Evolutionary conservation across 2,113 vertebrate genomes (phyloP).

Genomic region (Tychaedon coryphoeus): DNA sequence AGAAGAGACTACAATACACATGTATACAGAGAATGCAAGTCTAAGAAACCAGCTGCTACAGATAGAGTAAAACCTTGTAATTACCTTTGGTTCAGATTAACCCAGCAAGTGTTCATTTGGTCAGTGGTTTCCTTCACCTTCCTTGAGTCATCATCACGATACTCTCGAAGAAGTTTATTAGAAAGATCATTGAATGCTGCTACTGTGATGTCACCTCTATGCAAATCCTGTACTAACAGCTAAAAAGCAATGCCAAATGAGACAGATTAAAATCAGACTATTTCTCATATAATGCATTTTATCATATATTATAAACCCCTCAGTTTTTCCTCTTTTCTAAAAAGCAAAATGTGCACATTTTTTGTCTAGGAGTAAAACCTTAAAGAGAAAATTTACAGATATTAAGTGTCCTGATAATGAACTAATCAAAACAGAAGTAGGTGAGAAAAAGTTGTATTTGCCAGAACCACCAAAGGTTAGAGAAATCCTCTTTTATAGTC

Average conservation of each 20-base stretch:
- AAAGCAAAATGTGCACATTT: background rate
- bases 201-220: constrained; percentile 80
- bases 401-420: background rate
- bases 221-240: constrained; percentile 87
- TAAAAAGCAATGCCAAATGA: constrained; percentile 54
- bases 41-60: background rate
- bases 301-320: background rate
- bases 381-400: background rate
- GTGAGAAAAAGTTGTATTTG: background rate
- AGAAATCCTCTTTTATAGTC: background rate
- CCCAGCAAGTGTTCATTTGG: constrained; percentile 83
- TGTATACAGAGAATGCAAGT: background rate
- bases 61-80: background rate
- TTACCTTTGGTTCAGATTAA: constrained; percentile 88
- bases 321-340: background rate
- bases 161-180: constrained; percentile 86
- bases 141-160: constrained; percentile 88
- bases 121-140: constrained; percentile 90
- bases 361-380: background rate
- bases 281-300: background rate
- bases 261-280: background rate
- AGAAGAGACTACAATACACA: background rate
- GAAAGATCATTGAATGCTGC: constrained; percentile 88
- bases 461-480: background rate
- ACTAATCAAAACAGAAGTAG: background rate